phyloP scores from a whole-genome alignment of 1,140 invertebrate genomes.

The Tetramorium parvispinum region DNA sequence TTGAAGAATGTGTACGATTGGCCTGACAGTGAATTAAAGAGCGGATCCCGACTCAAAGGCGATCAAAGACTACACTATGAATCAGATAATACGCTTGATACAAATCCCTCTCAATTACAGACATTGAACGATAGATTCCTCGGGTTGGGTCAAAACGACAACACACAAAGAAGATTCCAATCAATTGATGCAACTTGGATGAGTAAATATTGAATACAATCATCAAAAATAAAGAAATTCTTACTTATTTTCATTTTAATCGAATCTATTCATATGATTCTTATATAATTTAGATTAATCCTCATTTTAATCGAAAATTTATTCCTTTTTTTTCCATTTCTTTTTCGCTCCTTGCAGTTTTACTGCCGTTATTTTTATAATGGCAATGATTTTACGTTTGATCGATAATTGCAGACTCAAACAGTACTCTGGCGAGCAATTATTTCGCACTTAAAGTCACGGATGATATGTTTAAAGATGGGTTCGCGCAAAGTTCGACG shows the following conservation, averaged over 20 bases:
- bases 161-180: neutral
- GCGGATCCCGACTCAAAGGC: conserved; percentile 54
- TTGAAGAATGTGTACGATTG: conserved; percentile 67
- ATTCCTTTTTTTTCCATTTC: neutral
- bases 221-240: neutral
- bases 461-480: conserved; percentile 78
- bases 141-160: conserved; percentile 22
- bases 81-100: conserved; percentile 44
- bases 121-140: conserved; percentile 48
- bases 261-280: neutral
- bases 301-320: neutral
- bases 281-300: neutral
- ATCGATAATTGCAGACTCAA: neutral
- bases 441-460: conserved; percentile 76
- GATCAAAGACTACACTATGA: conserved; percentile 66
- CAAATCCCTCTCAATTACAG: conserved; percentile 9
- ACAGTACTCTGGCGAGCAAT: conserved; percentile 35
- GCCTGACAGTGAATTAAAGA: conserved; percentile 52
- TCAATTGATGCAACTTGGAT: conserved; percentile 12
- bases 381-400: neutral
- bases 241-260: conserved; percentile 12
- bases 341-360: neutral
- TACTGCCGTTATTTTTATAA: neutral
- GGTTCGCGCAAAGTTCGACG: conserved; percentile 70
- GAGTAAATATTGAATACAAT: conserved; percentile 40